Evolutionary conservation across 2,888 invertebrate species (phyloP).

Genomic region (Pollenia angustigena): DNA sequence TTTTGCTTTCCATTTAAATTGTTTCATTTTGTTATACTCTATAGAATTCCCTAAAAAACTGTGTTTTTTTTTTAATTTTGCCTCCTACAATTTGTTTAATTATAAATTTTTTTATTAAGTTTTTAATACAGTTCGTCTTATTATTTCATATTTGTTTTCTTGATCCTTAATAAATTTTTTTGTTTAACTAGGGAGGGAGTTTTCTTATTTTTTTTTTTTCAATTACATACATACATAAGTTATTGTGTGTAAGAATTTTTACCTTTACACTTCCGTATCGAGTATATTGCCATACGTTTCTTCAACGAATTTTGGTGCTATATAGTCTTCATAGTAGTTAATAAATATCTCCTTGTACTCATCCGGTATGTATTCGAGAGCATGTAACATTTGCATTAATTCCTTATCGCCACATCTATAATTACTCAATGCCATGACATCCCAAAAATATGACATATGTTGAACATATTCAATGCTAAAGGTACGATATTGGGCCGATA

Average conservation of each 20-base stretch:
- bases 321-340: slow-evolving; percentile 78
- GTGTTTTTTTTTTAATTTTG: too few species aligned
- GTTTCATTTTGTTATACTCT: too few species aligned
- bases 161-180: not conserved
- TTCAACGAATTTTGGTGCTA: slow-evolving; percentile 78
- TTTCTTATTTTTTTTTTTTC: not conserved
- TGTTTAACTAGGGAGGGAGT: slow-evolving; percentile 18
- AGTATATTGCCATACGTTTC: slow-evolving; percentile 77
- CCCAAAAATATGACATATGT: slow-evolving; percentile 78
- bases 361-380: slow-evolving; percentile 78
- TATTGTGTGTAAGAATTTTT: slow-evolving; percentile 24
- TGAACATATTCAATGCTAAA: slow-evolving; percentile 77
- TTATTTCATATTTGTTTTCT: not conserved
- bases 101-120: not conserved
- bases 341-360: slow-evolving; percentile 79
- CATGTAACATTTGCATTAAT: slow-evolving; percentile 78
- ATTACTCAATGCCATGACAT: slow-evolving; percentile 77
- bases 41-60: too few species aligned
- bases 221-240: not conserved
- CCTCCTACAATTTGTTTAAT: too few species aligned
- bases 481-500: slow-evolving; percentile 76
- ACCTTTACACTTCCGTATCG: slow-evolving; percentile 77
- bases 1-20: too few species aligned
- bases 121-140: not conserved
- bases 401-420: slow-evolving; percentile 78